These are phyloP conservation scores for Mercenaria mercenaria DNA, from an alignment of 1,140 invertebrate genomes.

Conservation along the genomic window DNA sequence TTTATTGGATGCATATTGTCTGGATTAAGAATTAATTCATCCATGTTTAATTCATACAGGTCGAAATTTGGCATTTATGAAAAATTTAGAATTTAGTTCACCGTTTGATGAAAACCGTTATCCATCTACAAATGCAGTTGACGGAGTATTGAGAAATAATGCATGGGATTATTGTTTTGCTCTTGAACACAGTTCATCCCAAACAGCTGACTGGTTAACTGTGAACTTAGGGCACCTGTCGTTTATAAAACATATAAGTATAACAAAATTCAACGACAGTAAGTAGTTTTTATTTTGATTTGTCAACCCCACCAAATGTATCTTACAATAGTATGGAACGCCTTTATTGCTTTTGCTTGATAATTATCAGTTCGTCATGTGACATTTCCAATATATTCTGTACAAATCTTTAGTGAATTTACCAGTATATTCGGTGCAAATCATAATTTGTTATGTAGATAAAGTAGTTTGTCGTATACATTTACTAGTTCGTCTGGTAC, in stretches of 20 bases:
- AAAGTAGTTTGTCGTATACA: no score
- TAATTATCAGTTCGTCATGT: not conserved
- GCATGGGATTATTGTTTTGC: not conserved
- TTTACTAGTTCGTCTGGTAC: no score
- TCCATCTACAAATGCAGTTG: not conserved
- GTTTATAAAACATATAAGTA: not conserved
- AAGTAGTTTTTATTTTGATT: not conserved
- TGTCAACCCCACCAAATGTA: not conserved
- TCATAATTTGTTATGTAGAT: no score
- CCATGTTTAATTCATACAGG: conserved; percentile 3
- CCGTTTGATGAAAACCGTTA: not conserved
- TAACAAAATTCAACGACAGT: not conserved
- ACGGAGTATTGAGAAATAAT: not conserved
- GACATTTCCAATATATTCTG: no score
- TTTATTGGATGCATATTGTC: no score
- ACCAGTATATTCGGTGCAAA: no score
- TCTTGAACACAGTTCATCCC: not conserved
- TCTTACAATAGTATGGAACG: not conserved
- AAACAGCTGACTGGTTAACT: not conserved
- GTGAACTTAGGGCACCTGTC: not conserved
- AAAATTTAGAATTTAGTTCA: not conserved
- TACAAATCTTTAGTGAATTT: no score
- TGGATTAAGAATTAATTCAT: no score
- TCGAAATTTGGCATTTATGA: conserved; percentile 23
- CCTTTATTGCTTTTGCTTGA: not conserved